A percentile compares a stretch with the other conserved stretches of the same genome.
Evolutionary conservation across 2,797 vertebrate species (phyloP).

Genomic region (Protosalanx chinensis): DNA sequence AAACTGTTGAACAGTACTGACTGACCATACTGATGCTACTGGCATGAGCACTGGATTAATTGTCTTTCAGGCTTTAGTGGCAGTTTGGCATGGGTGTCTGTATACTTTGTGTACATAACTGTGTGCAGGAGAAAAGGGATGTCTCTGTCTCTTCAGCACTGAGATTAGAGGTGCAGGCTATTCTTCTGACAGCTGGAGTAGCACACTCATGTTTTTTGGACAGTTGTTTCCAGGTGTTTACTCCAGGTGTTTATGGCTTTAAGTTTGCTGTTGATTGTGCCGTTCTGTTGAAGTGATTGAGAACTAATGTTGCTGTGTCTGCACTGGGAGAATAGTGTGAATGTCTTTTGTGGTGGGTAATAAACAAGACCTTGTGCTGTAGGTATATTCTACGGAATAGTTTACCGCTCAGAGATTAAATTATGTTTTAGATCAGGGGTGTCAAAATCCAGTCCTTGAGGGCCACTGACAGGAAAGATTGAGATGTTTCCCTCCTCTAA

Average conservation of each 20-base stretch:
- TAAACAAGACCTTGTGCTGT: not conserved
- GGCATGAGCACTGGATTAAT: constrained; percentile 31
- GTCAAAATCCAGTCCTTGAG: too few relatives aligned
- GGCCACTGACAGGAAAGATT: too few relatives aligned
- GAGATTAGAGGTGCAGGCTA: constrained; percentile 5
- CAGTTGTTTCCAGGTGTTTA: not conserved
- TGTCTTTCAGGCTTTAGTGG: constrained; percentile 17
- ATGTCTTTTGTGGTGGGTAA: not conserved
- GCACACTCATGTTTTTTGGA: not conserved
- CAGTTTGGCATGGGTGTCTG: not conserved
- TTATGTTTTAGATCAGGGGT: too few relatives aligned
- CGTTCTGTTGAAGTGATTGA: constrained; percentile 2
- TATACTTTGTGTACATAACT: constrained; percentile 16
- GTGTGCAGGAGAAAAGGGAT: constrained; percentile 22
- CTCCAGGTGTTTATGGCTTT: constrained; percentile 19
- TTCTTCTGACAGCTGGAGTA: constrained; percentile 2
- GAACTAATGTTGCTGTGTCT: not conserved
- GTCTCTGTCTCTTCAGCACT: constrained; percentile 19
- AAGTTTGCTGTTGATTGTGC: constrained; percentile 10
- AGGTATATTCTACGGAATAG: not conserved
- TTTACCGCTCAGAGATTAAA: not conserved
- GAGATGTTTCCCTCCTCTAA: too few relatives aligned
- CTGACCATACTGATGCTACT: constrained; percentile 47
- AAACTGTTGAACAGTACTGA: not conserved
- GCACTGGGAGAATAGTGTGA: not conserved